Evolutionary conservation across 2,888 invertebrate species (phyloP), one percentile per base, ranked within the genome.

Genomic region (Drosophila neonasuta): DNA sequence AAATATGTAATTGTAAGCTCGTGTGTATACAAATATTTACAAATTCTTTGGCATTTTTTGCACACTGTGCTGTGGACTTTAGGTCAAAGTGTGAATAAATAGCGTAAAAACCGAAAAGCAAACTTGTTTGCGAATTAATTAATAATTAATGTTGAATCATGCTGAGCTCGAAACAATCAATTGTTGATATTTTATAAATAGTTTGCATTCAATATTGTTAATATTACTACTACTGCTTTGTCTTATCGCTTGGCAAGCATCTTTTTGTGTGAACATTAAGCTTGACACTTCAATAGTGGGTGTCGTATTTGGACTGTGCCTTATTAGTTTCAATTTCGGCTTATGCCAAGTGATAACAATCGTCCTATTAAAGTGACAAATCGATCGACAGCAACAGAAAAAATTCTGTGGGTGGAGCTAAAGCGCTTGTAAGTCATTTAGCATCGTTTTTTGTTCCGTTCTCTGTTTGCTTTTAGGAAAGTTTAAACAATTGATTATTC

Each of bases 341-440:
- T 79, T 71, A 67, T 51, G 44, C 11, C 30, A 9, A 63, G 46
- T 50, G 70, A 77, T 77, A 69, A 58, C 50, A 64, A 79, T 77
- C 77, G 56, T 64, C 39, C 63, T 45, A 77, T 77, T 77, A 66
- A 68, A 68, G 39, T 77, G 68, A 71, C 83, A 74, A 82, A 82
- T 68, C 56, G 77, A 61, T 68, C 58, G 30, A n/a, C 39, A 36
- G 9, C 29, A 20, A 11, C 36, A 36, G n/a, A 17, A 52, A 7
- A 44, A 32, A 42, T 15, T 39, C 4, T 55, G 42, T 58, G 52
- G 49, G 44, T 45, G 52, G 50, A 42, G 34, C 30, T 46, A 60
- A 44, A 63, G 50, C 20, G 55, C 45, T 68, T 67, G 48, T 71
- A 81, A 81, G 72, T 79, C 68, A 62, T 9, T 84, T 50, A 57